Conservation (phyloP, 1,140 invertebrate species). For the Ectropis grisescens region DNA sequence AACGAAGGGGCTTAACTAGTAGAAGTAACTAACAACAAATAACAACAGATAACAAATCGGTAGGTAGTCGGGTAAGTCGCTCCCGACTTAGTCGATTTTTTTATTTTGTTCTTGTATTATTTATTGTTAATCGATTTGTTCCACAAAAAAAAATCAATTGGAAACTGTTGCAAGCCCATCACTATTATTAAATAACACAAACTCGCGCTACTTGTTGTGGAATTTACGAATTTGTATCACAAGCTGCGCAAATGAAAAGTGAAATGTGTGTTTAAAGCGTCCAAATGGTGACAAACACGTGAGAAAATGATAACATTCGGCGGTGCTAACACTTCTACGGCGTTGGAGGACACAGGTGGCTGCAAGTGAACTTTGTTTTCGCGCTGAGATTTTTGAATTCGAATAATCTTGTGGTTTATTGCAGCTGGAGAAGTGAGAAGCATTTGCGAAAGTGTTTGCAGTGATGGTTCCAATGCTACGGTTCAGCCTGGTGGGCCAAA, state of each 20-base stretch:
- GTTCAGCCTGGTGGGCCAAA: slow-evolving; percentile 65
- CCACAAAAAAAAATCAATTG: slow-evolving; percentile 2
- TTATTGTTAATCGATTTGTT: slow-evolving; percentile 1
- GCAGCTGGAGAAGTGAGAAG: slow-evolving; percentile 71
- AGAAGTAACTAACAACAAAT: no score
- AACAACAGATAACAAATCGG: no score
- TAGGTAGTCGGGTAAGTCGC: no score
- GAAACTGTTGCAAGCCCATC: slow-evolving; percentile 16
- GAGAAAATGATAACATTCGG: slow-evolving; percentile 63
- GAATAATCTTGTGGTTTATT: slow-evolving; percentile 23
- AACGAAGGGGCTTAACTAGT: no score
- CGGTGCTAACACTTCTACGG: slow-evolving; percentile 39
- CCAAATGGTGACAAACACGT: slow-evolving; percentile 39
- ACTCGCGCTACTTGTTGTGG: slow-evolving; percentile 32
- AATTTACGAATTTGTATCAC: slow-evolving; percentile 29
- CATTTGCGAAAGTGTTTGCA: slow-evolving; percentile 81
- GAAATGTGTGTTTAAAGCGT: slow-evolving; percentile 34
- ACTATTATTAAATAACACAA: slow-evolving; percentile 61
- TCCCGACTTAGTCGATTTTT: no score
- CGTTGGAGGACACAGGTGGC: slow-evolving; percentile 52
- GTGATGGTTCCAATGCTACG: slow-evolving; percentile 79
- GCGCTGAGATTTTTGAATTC: slow-evolving; percentile 22
- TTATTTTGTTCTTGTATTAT: no score
- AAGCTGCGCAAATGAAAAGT: slow-evolving; percentile 22
- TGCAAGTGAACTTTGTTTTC: slow-evolving; percentile 29